phyloP scores from a whole-genome alignment of 1,140 invertebrate species.

The Steinernema feltiae region DNA sequence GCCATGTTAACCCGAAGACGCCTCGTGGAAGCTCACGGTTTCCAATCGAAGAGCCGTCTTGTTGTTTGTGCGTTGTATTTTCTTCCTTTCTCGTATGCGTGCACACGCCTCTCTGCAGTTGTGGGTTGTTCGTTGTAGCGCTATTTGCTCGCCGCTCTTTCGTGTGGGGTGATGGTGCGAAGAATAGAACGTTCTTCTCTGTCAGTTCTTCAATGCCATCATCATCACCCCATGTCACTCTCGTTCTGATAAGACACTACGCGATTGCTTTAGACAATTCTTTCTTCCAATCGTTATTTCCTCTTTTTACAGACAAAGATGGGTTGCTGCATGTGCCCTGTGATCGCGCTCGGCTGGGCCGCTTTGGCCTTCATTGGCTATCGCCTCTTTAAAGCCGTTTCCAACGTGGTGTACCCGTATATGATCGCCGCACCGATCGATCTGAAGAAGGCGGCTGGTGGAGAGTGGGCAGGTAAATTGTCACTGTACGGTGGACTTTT shows the following conservation, averaged over 20 bases:
- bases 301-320: too few species aligned
- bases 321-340: constrained; percentile 25
- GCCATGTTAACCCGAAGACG: too few species aligned
- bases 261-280: neutral
- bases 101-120: neutral
- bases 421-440: constrained; percentile 45
- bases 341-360: neutral
- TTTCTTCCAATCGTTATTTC: too few species aligned
- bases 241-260: neutral
- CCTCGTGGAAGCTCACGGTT: too few species aligned
- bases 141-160: neutral
- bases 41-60: neutral
- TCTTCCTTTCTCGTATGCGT: neutral
- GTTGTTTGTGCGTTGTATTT: neutral
- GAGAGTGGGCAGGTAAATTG: constrained; percentile 48
- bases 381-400: constrained; percentile 20
- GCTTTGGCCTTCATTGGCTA: constrained; percentile 20
- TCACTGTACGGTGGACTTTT: constrained; percentile 16
- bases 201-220: neutral
- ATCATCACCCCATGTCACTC: neutral
- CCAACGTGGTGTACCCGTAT: constrained; percentile 44
- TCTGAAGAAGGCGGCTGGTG: constrained; percentile 44
- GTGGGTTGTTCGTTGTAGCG: neutral
- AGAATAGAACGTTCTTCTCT: neutral
- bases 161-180: constrained; percentile 10